Conservation (phyloP, 1,140 invertebrate genomes). For the Drosophila equinoxialis region DNA sequence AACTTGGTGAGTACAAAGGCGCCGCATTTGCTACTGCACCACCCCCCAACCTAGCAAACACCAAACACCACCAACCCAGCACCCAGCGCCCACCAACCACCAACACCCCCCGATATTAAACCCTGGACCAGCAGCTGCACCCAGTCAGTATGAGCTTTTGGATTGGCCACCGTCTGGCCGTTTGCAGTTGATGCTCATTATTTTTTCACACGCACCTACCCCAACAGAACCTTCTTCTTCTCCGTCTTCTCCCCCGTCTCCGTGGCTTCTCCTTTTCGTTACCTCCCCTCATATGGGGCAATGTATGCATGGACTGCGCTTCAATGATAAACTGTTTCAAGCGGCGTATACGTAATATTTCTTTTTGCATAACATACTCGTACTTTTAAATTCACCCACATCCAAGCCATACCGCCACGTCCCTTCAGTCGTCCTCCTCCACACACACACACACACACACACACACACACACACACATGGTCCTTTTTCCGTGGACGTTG, state of each 20-base stretch:
- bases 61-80: conserved; percentile 4
- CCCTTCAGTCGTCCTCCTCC: too few species aligned
- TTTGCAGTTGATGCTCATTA: conserved; percentile 66
- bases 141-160: conserved; percentile 25
- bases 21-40: conserved; percentile 21
- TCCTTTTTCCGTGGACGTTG: conserved; percentile 10
- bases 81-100: conserved; percentile 5
- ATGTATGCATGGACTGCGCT: conserved; percentile 44
- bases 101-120: conserved; percentile 8
- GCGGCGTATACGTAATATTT: conserved; percentile 72
- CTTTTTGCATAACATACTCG: conserved; percentile 45
- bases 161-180: conserved; percentile 44
- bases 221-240: neutral
- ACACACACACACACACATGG: too few species aligned
- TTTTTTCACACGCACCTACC: conserved; percentile 53
- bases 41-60: conserved; percentile 1
- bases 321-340: conserved; percentile 56
- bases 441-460: neutral
- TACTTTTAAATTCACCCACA: conserved; percentile 47
- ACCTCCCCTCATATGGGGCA: conserved; percentile 8
- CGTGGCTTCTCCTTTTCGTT: neutral
- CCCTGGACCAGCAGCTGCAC: conserved; percentile 39
- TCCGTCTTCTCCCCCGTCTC: conserved; percentile 3
- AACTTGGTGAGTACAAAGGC: conserved; percentile 52
- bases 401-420: neutral